Percentiles rank a stretch among this genome's conserved stretches.
These are phyloP conservation scores for Pteruthius melanotis DNA, from an alignment of 2,113 vertebrate species.

Conservation along the genomic window DNA sequence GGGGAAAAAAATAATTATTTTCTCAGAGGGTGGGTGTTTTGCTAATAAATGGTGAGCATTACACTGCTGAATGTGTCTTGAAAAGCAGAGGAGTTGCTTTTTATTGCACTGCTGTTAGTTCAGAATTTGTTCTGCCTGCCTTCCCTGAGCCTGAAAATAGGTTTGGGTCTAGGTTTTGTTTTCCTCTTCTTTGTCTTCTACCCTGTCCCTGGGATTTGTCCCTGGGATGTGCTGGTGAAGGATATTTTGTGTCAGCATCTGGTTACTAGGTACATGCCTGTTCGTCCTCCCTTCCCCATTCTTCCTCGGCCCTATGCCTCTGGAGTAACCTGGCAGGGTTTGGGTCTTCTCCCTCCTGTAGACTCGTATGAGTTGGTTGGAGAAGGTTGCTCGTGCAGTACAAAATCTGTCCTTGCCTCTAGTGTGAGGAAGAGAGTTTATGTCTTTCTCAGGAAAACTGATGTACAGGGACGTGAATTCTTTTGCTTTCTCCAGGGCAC, in stretches of 20 bases:
- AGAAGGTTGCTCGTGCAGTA: background rate
- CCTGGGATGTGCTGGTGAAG: background rate
- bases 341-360: background rate
- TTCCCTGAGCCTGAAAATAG: background rate
- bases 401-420: background rate
- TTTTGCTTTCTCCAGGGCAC: background rate
- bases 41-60: background rate
- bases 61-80: background rate
- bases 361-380: background rate
- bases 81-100: background rate
- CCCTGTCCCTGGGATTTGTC: background rate
- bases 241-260: background rate
- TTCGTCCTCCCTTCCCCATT: accelerated
- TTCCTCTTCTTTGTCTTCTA: background rate
- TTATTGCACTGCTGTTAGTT: background rate
- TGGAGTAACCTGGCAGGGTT: background rate
- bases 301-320: background rate
- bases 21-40: background rate
- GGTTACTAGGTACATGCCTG: background rate
- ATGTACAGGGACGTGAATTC: background rate
- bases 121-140: background rate
- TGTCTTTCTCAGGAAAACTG: background rate
- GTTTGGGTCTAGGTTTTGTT: background rate
- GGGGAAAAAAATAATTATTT: background rate
- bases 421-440: background rate